A percentile compares a stretch with the other conserved stretches of the same genome.
Conservation (phyloP, 30 jellyfish, hydroid and myxozoan species). For the Aurelia aurita complex sp. Pacific region DNA sequence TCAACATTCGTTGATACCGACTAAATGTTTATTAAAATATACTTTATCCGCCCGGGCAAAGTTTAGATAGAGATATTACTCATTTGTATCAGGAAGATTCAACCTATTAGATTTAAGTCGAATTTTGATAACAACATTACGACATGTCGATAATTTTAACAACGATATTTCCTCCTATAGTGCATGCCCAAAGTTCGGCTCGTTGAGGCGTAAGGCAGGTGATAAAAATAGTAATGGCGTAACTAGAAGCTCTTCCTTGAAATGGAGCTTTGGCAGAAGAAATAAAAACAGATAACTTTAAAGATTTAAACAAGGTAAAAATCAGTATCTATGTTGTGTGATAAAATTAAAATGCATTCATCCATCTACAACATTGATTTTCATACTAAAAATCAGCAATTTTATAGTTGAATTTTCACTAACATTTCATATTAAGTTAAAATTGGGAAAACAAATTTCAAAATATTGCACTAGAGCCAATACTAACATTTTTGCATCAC, state of each 20-base stretch:
- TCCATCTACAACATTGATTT: neutral
- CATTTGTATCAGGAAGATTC: no score
- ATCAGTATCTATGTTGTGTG: slow-evolving; percentile 6
- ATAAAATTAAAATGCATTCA: slow-evolving; percentile 11
- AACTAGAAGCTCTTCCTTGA: slow-evolving; percentile 77
- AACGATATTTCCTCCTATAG: slow-evolving; percentile 68
- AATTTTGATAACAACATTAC: no score
- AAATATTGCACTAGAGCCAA: no score
- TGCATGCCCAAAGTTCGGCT: slow-evolving; percentile 74
- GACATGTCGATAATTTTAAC: neutral
- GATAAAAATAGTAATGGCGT: slow-evolving; percentile 70
- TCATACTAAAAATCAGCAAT: neutral
- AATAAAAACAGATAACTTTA: slow-evolving; percentile 59
- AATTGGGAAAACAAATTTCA: no score
- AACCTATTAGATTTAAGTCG: no score
- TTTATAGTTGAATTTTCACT: neutral
- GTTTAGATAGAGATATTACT: no score
- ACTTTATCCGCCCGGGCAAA: no score
- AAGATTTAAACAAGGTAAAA: slow-evolving; percentile 33
- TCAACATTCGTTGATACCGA: no score
- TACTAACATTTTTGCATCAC: no score
- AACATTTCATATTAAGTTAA: neutral
- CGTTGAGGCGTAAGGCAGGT: slow-evolving; percentile 76
- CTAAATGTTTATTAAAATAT: no score
- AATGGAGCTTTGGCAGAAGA: slow-evolving; percentile 83